phyloP scores from a whole-genome alignment of 2,888 invertebrate species.

The Alcis repandata region DNA sequence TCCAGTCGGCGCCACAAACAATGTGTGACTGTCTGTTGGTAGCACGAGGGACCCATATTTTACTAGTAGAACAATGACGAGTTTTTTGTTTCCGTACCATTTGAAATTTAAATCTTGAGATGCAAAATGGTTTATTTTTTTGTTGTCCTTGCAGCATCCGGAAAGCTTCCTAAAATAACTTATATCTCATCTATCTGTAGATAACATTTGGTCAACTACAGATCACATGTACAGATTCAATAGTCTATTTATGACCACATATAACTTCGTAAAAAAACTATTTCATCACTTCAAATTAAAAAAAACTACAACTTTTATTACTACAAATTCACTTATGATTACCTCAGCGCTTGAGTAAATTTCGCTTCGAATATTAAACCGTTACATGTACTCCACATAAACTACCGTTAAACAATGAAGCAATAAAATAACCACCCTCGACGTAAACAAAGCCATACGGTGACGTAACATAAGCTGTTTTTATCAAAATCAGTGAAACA shows the following conservation, averaged over 20 bases:
- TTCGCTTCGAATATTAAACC: no score
- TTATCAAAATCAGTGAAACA: conserved; percentile 79
- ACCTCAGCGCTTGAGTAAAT: no score
- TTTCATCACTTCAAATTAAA: no score
- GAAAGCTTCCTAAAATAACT: no score
- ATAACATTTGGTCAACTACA: neutral
- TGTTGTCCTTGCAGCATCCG: no score
- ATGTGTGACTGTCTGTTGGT: conserved; percentile 14
- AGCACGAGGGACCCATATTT: conserved; percentile 9
- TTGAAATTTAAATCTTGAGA: conserved; percentile 24
- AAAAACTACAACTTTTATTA: no score
- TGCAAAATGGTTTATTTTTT: neutral
- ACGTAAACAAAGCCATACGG: conserved; percentile 61
- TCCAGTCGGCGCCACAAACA: conserved; percentile 40
- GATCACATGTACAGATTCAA: no score
- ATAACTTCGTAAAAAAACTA: no score
- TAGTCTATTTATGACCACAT: neutral
- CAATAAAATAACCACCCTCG: conserved; percentile 58
- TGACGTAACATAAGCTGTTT: conserved; percentile 79
- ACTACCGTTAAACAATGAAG: conserved; percentile 37
- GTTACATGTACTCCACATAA: conserved; percentile 5
- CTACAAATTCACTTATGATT: no score
- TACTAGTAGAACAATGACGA: neutral
- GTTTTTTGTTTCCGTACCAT: conserved; percentile 18
- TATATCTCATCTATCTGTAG: no score